Evolutionary conservation across 2,113 vertebrate species (phyloP).

Genomic region (Gadus macrocephalus): DNA sequence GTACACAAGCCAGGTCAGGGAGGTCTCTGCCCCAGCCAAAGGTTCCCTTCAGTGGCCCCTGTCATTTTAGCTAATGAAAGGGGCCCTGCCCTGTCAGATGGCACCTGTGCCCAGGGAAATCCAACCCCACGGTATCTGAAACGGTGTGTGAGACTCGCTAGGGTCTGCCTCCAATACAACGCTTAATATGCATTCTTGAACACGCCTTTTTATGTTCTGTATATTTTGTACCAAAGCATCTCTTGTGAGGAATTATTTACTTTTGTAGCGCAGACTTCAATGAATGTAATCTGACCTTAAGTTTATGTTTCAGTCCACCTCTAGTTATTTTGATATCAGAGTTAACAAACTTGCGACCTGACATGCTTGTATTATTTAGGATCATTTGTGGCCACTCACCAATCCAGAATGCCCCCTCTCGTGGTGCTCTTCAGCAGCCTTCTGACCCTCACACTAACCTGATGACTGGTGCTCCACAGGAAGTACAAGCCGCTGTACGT

Average conservation of each 20-base stretch:
- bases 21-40: conserved; percentile 33
- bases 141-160: not conserved
- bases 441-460: not conserved
- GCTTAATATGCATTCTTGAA: not conserved
- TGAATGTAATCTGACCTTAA: no score
- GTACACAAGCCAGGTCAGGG: conserved; percentile 30
- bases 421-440: not conserved
- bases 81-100: conserved; percentile 36
- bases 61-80: conserved; percentile 60
- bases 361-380: no score
- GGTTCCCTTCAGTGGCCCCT: conserved; percentile 46
- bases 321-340: not conserved
- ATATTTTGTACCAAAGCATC: no score
- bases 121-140: conserved; percentile 42
- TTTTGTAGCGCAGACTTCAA: no score
- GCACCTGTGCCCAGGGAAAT: conserved; percentile 17
- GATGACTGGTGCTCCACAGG: conserved; percentile 54
- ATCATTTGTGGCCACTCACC: no score
- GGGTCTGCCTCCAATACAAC: not conserved
- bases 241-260: no score
- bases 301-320: not conserved
- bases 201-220: not conserved
- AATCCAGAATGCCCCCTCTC: not conserved
- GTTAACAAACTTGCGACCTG: not conserved
- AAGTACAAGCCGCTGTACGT: conserved; percentile 78